Conservation (phyloP, 2,113 vertebrate species). For the Indicator indicator region DNA sequence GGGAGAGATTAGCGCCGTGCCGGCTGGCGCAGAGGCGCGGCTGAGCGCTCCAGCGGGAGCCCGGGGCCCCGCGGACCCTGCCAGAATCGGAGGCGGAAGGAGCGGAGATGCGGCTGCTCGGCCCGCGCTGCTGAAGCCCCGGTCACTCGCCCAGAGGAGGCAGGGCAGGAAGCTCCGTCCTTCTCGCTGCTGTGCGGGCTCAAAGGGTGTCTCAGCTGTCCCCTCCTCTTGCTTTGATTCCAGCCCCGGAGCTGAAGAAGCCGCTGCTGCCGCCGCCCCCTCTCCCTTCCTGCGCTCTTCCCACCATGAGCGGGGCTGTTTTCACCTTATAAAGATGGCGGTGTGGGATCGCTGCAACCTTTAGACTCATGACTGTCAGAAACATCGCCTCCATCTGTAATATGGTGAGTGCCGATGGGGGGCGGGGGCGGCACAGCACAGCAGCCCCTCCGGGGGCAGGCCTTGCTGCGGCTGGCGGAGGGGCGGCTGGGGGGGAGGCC, state of each 20-base stretch:
- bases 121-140: background rate
- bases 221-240: constrained; percentile 14
- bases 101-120: background rate
- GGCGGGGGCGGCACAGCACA: background rate
- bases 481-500: background rate
- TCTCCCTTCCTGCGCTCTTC: constrained; percentile 46
- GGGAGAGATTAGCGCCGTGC: constrained; percentile 31
- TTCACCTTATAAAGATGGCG: constrained; percentile 90
- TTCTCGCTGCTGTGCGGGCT: background rate
- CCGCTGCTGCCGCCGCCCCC: constrained; percentile 21
- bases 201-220: background rate
- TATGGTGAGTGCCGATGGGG: constrained; percentile 89
- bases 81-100: background rate
- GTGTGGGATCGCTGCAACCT: constrained; percentile 85
- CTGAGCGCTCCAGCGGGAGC: constrained; percentile 40
- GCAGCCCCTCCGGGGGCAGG: background rate
- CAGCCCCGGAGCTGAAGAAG: background rate
- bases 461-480: background rate
- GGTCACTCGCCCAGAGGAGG: background rate
- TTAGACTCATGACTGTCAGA: constrained; percentile 99
- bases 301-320: constrained; percentile 78
- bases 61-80: background rate
- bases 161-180: background rate
- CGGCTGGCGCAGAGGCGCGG: constrained; percentile 50
- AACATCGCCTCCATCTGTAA: constrained; percentile 99